Evolutionary conservation across 92 coral and sea anemone genomes (phyloP), one percentile per base, ranked within the genome.

Genomic region (Parazoanthus atlanticus): DNA sequence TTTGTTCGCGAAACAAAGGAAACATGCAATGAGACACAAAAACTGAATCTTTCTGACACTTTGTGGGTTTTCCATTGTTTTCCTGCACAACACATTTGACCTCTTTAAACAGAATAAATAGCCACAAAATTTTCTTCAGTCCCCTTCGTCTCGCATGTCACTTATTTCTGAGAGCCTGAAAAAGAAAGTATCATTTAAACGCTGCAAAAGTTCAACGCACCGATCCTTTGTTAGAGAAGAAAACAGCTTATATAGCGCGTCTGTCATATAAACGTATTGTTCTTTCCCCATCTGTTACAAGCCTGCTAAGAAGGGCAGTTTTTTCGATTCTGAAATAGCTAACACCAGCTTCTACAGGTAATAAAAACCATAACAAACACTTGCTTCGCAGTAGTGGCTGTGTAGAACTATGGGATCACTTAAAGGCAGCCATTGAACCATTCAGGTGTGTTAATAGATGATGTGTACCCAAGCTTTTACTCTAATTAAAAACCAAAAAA

Each of bases 1-100:
- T 70, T 84, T 84, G 87, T 84, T 43, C 52, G 6, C 26, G n/a
- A 26, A 29, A 84, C 87, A 84, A 84, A 84, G 36, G 21, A 69
- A 84, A 84, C 87, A 84, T 84, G 87, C 78, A 70, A 17, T 26
- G 43, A 29, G 26, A 84, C 61, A 84, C 1, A 84, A 74, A 69
- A 84, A 17, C 36, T n/a, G 70, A 29, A 84, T 70, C n/a, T 46
- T 71, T 46, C 78, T 70, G 87, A 84, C 87, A 84, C 87, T 84
- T 84, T 49, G 78, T n/a, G 87, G 87, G 87, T 41, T 84, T 70
- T 67, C 29, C 41, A 67, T 84, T 84, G 87, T 84, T 19, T 6
- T 30, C 29, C 26, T 4, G 29, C 77, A 71, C 40, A 70, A 70
- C 33, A 74, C 28, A 52, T 43, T 69, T 84, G 78, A 84, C 87